A percentile compares a stretch with the other conserved stretches of the same genome.
Conservation (phyloP, 2,113 vertebrate species). For the Laticauda laticaudata region DNA sequence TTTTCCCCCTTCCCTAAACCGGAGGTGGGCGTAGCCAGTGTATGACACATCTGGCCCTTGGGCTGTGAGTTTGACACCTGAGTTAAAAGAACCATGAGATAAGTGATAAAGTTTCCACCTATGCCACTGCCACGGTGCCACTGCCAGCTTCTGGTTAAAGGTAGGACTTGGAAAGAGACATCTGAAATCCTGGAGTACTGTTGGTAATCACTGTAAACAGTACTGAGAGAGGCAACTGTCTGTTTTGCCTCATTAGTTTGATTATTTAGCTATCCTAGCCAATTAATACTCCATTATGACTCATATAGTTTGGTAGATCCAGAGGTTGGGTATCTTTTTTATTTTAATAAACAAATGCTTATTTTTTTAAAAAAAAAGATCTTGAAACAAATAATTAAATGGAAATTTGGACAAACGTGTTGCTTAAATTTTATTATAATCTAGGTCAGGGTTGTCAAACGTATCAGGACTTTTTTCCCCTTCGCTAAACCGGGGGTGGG, state of each 20-base stretch:
- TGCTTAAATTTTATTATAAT: not conserved
- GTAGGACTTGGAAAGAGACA: not conserved
- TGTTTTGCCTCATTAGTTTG: not conserved
- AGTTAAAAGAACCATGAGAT: too few species aligned
- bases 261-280: not conserved
- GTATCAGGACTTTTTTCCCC: too few species aligned
- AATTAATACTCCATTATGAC: not conserved
- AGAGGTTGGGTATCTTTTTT: not conserved
- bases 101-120: not conserved
- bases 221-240: not conserved
- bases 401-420: not conserved
- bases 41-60: too few species aligned
- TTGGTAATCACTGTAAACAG: not conserved
- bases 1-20: too few species aligned
- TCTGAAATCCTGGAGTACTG: not conserved
- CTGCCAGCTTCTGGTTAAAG: not conserved
- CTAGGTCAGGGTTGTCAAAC: not conserved
- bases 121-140: not conserved
- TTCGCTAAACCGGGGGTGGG: too few species aligned
- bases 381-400: not conserved
- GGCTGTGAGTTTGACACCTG: too few species aligned
- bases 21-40: too few species aligned
- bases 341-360: not conserved
- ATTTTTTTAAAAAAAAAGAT: not conserved
- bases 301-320: not conserved